Evolutionary conservation across 2,113 vertebrate species (phyloP), one percentile per base, ranked within the genome.

Genomic region (Myocastor coypus): DNA sequence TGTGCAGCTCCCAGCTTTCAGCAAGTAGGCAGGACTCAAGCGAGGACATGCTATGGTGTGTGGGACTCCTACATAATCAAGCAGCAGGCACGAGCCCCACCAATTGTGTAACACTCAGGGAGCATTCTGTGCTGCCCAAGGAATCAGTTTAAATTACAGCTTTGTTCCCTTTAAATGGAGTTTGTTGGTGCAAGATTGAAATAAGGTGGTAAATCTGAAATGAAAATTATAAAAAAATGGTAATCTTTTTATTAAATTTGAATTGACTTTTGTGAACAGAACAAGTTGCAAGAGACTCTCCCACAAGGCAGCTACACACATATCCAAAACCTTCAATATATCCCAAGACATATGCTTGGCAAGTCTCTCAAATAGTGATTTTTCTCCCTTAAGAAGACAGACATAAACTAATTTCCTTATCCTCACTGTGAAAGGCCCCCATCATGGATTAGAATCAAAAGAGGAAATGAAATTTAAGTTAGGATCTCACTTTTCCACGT

Each of bases 191-290:
- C 82, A 69, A 89, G 97, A 92, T 40, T 61, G 87, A 81, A 94
- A 84, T 73, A 95, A 89, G 12, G 89, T 73, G 64, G 83, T 55
- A 95, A 92, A 84, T 94, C 86, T 91, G 91, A 96, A 97, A 94
- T 34, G 94, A 95, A 86, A 88, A 97, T 89, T 94, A 96, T 89
- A 82, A 94, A 87, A 87, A 87, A 87, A 86, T 89, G 73, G 84
- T 95, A 95, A 97, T 96, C 94, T 96, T 97, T 96, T 97, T 87
- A 98, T 98, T 98, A 96, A 95, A 96, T 95, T 80, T 94, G 69
- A 94, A 94, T 66, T 68, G 86, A 94, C 71, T 96, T 78, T 92
- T 69, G 37, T 81, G 87, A 97, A 91, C 32, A 28, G 50, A 83
- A 42, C 46, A 83, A 75, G 85, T 20, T 75, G 32, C 37, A 55